phyloP scores from a whole-genome alignment of 2,113 vertebrate genomes.

The Eulacestoma nigropectus region DNA sequence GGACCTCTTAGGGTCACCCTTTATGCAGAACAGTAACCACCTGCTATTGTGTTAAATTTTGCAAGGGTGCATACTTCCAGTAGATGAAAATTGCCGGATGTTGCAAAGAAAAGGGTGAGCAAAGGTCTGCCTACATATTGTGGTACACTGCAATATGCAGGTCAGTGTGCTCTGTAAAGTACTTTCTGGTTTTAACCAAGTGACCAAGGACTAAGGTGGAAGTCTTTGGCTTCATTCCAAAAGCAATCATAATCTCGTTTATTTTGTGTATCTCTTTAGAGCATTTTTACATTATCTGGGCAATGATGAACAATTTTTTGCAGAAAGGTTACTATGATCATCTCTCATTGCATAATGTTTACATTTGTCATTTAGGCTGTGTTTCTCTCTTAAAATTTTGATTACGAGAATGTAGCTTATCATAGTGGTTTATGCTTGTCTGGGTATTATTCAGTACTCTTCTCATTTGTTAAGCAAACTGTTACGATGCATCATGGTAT shows the following conservation, averaged over 20 bases:
- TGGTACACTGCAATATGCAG: neutral
- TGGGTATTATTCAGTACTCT: neutral
- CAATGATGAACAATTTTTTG: neutral
- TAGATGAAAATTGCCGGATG: neutral
- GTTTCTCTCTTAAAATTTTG: neutral
- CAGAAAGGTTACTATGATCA: neutral
- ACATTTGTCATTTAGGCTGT: neutral
- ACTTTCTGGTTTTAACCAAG: neutral
- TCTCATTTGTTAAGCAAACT: neutral
- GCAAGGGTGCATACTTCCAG: neutral
- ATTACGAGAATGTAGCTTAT: neutral
- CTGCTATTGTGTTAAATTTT: neutral
- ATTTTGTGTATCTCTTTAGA: neutral
- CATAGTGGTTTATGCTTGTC: neutral
- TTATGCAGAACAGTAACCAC: neutral
- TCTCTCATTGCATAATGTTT: neutral
- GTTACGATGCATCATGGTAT: neutral
- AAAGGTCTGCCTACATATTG: accelerated
- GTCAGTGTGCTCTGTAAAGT: neutral
- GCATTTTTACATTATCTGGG: neutral
- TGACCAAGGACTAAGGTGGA: neutral
- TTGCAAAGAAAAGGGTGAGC: neutral
- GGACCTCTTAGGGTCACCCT: neutral
- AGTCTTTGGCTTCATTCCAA: neutral
- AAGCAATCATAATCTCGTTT: neutral